Evolutionary conservation across 2,797 vertebrate genomes (phyloP).

Genomic region (Pangasius mekongensis): DNA sequence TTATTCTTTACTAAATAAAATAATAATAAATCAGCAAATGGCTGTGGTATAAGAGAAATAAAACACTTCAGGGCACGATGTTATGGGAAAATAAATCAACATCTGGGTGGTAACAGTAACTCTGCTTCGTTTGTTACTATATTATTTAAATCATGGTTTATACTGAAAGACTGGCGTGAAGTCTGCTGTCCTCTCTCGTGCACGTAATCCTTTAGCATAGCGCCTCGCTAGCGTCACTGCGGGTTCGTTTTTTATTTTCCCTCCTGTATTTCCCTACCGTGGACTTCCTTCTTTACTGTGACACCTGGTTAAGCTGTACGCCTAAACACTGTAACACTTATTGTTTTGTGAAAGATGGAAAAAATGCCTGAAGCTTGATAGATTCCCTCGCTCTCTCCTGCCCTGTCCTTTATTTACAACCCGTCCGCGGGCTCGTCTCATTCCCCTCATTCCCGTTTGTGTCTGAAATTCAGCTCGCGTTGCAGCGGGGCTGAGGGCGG

Average conservation of each 20-base stretch:
- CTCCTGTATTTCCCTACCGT: too few species aligned
- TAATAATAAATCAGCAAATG: not conserved
- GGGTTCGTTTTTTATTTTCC: too few species aligned
- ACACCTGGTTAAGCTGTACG: too few species aligned
- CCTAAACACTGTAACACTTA: too few species aligned
- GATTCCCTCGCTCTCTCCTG: not conserved
- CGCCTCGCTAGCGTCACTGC: not conserved
- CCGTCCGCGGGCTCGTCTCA: not conserved
- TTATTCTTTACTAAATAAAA: not conserved
- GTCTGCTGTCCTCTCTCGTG: not conserved
- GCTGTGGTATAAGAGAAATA: not conserved
- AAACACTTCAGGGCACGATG: not conserved
- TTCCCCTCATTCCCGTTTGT: constrained; percentile 31
- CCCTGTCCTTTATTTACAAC: not conserved
- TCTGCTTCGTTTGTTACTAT: not conserved
- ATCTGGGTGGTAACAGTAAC: not conserved
- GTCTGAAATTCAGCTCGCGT: constrained; percentile 48
- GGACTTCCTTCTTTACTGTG: not conserved
- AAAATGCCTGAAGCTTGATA: not conserved
- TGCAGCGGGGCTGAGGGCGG: constrained; percentile 18
- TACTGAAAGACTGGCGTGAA: not conserved
- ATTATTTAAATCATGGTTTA: not conserved
- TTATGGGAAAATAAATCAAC: too few species aligned
- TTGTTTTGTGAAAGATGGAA: not conserved
- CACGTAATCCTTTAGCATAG: not conserved